Evolutionary conservation across 2,797 vertebrate species (phyloP).

Genomic region (Loris lydekkerianus): DNA sequence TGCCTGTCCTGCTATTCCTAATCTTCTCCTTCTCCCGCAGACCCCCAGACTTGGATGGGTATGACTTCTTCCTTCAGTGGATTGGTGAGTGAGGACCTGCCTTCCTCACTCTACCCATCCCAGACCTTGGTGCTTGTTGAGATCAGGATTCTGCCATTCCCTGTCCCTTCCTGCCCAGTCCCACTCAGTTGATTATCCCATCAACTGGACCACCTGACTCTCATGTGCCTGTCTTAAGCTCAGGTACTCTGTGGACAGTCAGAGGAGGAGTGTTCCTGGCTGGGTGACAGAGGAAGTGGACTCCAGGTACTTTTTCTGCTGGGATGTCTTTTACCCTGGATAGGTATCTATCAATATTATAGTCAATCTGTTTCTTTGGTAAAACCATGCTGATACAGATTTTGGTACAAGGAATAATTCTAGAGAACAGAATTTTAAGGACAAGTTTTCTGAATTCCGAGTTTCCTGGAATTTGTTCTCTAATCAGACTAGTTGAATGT

Average conservation of each 20-base stretch:
- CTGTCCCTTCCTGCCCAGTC: not conserved
- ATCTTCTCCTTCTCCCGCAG: slow-evolving; percentile 65
- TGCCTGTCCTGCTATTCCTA: not conserved
- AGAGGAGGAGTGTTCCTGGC: not conserved
- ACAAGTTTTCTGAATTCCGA: not conserved
- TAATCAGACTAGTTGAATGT: not conserved
- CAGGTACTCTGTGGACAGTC: not conserved
- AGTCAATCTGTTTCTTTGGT: not conserved
- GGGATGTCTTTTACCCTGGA: not conserved
- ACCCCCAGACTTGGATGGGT: slow-evolving; percentile 81
- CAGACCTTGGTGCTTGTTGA: not conserved
- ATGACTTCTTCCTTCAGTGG: slow-evolving; percentile 82
- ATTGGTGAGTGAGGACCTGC: slow-evolving; percentile 72
- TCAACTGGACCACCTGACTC: not conserved
- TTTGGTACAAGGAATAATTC: not conserved
- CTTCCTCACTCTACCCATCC: not conserved
- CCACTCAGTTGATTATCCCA: not conserved
- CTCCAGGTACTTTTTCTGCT: not conserved
- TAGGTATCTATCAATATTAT: not conserved
- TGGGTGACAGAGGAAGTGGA: not conserved
- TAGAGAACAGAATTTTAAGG: not conserved
- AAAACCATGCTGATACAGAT: not conserved
- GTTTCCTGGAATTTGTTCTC: not conserved
- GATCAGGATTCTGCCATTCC: not conserved
- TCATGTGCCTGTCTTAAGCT: not conserved